These are phyloP conservation scores for Pentamera pediparva DNA, from an alignment of 53 echinoderm and acorn worm genomes.

Conservation along the genomic window DNA sequence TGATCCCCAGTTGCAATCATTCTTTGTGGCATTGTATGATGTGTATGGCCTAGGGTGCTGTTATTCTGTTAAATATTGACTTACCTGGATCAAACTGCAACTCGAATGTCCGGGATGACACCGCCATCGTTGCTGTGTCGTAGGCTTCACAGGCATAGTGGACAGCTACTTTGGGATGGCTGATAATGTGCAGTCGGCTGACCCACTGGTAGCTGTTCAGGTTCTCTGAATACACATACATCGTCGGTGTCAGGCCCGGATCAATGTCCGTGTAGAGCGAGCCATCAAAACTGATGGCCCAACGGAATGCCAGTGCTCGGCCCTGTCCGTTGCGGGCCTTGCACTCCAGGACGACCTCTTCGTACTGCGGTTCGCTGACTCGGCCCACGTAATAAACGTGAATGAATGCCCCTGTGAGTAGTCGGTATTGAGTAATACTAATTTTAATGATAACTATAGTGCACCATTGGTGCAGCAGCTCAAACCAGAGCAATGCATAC, in stretches of 20 bases:
- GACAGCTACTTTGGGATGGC: neutral
- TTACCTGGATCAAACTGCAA: conserved; percentile 14
- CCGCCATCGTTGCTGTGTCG: neutral
- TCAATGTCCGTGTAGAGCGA: neutral
- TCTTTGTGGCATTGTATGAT: no score
- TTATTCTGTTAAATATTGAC: no score
- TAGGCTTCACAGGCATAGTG: conserved; percentile 2
- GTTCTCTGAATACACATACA: neutral
- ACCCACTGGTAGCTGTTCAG: conserved; percentile 2
- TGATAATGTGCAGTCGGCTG: conserved; percentile 7
- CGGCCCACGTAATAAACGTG: conserved; percentile 16
- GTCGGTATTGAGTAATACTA: neutral
- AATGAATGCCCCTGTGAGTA: neutral
- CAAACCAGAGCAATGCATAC: no score
- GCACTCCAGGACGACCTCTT: conserved; percentile 14
- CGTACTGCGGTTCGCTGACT: neutral
- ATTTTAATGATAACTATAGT: neutral
- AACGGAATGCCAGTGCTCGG: neutral
- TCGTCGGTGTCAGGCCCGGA: neutral
- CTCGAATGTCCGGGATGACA: neutral
- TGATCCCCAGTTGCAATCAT: no score
- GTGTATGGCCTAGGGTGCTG: no score
- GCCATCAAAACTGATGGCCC: neutral
- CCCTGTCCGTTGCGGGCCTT: neutral
- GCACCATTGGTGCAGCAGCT: no score